phyloP scores from a whole-genome alignment of 2,888 invertebrate genomes.

The Tryphoninae sp. region DNA sequence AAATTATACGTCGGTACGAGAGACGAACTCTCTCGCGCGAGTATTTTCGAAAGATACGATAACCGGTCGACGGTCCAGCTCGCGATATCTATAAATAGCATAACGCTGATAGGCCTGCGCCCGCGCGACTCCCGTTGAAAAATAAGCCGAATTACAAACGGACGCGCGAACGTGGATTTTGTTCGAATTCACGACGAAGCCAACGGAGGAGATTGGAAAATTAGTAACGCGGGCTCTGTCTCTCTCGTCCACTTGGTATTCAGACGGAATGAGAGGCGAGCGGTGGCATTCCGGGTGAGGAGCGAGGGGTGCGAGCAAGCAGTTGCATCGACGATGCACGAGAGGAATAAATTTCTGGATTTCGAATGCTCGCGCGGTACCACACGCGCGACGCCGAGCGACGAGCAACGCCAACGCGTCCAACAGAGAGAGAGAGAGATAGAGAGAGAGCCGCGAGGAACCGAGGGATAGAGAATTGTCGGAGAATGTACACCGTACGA shows the following conservation, averaged over 20 bases:
- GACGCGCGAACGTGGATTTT: neutral
- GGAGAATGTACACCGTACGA: neutral
- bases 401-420: slow-evolving; percentile 49
- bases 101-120: neutral
- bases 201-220: neutral
- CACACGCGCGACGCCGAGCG: slow-evolving; percentile 38
- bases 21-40: neutral
- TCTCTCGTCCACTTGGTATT: slow-evolving; percentile 71
- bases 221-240: slow-evolving; percentile 1
- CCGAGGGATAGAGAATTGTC: neutral
- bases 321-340: slow-evolving; percentile 64
- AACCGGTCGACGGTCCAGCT: slow-evolving; percentile 3
- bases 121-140: neutral
- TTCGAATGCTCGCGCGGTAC: slow-evolving; percentile 59
- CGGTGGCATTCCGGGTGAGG: slow-evolving; percentile 69
- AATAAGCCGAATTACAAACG: neutral
- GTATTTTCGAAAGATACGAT: slow-evolving; percentile 7
- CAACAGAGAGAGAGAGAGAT: neutral
- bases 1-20: neutral
- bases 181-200: slow-evolving; percentile 24
- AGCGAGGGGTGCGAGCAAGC: slow-evolving; percentile 58
- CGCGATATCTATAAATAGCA: neutral
- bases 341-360: slow-evolving; percentile 68
- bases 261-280: slow-evolving; percentile 65
- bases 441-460: neutral